Percentiles rank a stretch among this genome's conserved stretches.
phyloP scores from a whole-genome alignment of 2,888 invertebrate species.

The Cryptocephalus primarius region DNA sequence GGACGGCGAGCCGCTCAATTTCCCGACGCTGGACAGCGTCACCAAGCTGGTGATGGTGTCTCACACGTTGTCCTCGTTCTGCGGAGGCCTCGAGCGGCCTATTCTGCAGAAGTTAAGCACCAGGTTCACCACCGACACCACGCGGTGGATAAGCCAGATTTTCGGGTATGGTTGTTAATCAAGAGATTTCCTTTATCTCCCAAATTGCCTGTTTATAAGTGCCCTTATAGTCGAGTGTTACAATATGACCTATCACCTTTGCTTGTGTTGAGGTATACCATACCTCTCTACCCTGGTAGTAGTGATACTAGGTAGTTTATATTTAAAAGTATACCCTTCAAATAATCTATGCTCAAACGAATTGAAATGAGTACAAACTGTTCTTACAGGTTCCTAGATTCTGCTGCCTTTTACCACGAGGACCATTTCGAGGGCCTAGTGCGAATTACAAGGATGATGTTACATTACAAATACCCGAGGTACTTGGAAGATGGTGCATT shows the following conservation, averaged over 20 bases:
- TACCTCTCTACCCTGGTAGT: no score
- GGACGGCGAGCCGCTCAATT: constrained; percentile 49
- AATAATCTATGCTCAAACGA: no score
- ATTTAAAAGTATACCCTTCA: no score
- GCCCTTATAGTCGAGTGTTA: no score
- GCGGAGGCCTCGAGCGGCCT: constrained; percentile 68
- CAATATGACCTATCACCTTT: no score
- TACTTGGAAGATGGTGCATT: constrained; percentile 73
- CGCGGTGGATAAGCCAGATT: constrained; percentile 77
- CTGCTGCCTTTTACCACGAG: constrained; percentile 77
- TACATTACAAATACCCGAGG: constrained; percentile 70
- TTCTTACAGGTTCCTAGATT: constrained; percentile 59
- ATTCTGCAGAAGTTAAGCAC: constrained; percentile 72
- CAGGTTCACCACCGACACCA: constrained; percentile 74
- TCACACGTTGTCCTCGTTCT: constrained; percentile 80
- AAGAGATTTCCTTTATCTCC: no score
- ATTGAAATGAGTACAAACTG: no score
- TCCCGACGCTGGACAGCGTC: constrained; percentile 52
- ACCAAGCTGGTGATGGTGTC: constrained; percentile 62
- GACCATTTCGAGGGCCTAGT: constrained; percentile 81
- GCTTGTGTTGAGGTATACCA: no score
- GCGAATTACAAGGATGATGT: constrained; percentile 65
- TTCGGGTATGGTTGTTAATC: constrained; percentile 59
- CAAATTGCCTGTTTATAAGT: no score
- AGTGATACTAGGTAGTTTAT: no score